Evolutionary conservation across 1,140 invertebrate genomes (phyloP).

Genomic region (Mercenaria mercenaria): DNA sequence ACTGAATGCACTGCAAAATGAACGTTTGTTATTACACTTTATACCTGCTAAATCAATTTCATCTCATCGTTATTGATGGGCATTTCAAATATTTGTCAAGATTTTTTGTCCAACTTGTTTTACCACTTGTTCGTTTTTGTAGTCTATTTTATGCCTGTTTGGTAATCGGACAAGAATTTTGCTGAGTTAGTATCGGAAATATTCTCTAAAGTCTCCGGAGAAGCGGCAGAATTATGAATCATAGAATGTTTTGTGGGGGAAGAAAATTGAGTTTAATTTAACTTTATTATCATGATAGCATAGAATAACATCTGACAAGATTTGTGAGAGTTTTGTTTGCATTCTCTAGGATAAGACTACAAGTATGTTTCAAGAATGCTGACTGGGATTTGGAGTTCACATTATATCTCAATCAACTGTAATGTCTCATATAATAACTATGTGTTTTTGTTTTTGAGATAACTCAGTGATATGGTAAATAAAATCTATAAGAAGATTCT

Average conservation of each 20-base stretch:
- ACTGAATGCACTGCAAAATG: not conserved
- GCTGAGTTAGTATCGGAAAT: not conserved
- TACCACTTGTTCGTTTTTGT: not conserved
- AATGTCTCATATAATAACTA: too few relatives aligned
- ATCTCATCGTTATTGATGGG: constrained; percentile 2
- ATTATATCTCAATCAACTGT: too few relatives aligned
- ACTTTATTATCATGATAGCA: not conserved
- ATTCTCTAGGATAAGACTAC: too few relatives aligned
- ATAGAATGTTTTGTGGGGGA: not conserved
- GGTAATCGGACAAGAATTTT: not conserved
- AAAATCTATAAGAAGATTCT: too few relatives aligned
- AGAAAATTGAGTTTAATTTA: not conserved
- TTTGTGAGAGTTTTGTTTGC: too few relatives aligned
- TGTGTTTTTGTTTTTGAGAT: too few relatives aligned
- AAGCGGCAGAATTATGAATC: not conserved
- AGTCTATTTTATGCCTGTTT: not conserved
- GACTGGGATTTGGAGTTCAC: too few relatives aligned
- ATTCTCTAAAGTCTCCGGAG: not conserved
- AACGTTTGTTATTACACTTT: not conserved
- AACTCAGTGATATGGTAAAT: too few relatives aligned
- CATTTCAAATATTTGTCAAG: not conserved
- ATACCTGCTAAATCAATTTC: constrained; percentile 5
- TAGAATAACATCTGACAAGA: too few relatives aligned
- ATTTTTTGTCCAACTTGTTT: too few relatives aligned
- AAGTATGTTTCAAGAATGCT: too few relatives aligned